Conservation (phyloP, 2,888 invertebrate species). For the Proisotoma minuta region DNA sequence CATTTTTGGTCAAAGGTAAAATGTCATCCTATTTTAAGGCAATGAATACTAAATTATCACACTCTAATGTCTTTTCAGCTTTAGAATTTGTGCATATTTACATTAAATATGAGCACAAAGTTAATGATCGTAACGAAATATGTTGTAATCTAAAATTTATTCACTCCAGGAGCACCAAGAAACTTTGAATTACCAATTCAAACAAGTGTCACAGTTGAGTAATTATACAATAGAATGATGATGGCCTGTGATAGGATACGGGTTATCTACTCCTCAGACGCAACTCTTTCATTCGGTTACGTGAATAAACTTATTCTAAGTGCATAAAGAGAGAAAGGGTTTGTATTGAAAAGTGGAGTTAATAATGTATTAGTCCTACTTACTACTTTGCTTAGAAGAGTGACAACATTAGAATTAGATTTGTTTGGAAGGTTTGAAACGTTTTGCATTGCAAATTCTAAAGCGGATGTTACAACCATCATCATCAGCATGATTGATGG, state of each 20-base stretch:
- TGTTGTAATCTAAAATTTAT: neutral
- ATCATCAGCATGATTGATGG: conserved; percentile 33
- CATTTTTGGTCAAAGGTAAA: conserved; percentile 2
- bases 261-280: no score
- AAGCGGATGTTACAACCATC: conserved; percentile 40
- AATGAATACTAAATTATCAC: no score
- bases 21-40: neutral
- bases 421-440: conserved; percentile 18
- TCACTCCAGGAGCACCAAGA: neutral
- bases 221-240: neutral
- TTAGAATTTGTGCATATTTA: neutral
- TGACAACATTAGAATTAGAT: conserved; percentile 9
- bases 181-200: conserved; percentile 30
- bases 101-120: neutral
- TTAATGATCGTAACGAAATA: neutral
- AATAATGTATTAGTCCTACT: no score
- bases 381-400: no score
- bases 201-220: conserved; percentile 45
- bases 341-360: no score
- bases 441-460: conserved; percentile 42
- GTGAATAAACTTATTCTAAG: no score
- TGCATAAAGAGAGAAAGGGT: no score
- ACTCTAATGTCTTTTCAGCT: no score
- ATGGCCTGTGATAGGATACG: neutral
- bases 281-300: no score